A percentile compares a stretch with the other conserved stretches of the same genome.
phyloP scores from a whole-genome alignment of 2,888 invertebrate genomes.

The Incurvaria masculella region DNA sequence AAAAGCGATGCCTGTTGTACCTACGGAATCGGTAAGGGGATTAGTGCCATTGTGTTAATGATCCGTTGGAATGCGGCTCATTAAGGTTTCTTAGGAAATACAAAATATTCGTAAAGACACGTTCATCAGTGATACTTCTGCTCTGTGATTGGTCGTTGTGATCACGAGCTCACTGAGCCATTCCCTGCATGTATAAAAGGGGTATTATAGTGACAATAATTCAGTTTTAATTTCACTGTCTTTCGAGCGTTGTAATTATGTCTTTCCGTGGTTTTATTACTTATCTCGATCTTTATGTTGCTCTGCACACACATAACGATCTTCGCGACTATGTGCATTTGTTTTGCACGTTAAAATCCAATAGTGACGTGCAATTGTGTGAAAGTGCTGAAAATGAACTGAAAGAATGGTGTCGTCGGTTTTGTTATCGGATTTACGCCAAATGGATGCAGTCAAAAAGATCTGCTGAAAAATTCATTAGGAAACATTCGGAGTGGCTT shows the following conservation, averaged over 20 bases:
- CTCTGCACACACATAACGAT: background rate
- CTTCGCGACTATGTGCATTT: background rate
- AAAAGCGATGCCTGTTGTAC: no score
- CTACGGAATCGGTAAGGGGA: no score
- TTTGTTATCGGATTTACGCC: slow-evolving; percentile 1
- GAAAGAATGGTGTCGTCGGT: slow-evolving; percentile 2
- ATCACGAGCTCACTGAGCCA: no score
- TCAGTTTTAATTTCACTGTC: background rate
- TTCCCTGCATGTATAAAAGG: background rate
- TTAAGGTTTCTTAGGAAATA: background rate
- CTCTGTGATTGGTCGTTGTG: no score
- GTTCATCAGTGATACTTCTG: no score
- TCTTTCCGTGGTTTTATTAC: background rate
- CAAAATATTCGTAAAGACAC: background rate
- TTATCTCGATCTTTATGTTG: background rate
- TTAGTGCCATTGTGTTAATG: no score
- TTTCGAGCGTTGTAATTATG: background rate
- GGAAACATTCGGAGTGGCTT: background rate
- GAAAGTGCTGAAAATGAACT: background rate
- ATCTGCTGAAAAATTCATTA: background rate
- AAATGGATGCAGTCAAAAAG: slow-evolving; percentile 1
- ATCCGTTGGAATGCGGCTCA: no score
- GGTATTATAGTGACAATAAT: background rate
- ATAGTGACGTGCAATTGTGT: slow-evolving; percentile 1
- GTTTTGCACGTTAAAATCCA: background rate